phyloP scores from a whole-genome alignment of 2,113 vertebrate species.

The Ginglymostoma cirratum region DNA sequence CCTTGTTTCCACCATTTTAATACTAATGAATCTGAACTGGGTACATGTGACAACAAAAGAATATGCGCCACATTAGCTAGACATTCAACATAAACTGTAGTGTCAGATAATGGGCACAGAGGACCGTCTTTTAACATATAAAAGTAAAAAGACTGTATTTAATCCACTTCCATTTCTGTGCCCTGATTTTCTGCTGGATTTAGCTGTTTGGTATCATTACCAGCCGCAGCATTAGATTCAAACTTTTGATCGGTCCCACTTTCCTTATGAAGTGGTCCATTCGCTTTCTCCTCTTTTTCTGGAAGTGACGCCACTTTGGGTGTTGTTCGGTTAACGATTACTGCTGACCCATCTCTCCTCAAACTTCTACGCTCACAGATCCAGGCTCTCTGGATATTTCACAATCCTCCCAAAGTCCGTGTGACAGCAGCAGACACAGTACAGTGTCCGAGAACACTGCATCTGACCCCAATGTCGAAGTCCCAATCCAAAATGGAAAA shows the following conservation, averaged over 20 bases:
- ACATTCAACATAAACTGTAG: constrained; percentile 14
- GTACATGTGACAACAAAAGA: constrained; percentile 23
- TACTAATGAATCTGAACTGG: constrained; percentile 21
- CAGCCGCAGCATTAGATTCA: constrained; percentile 51
- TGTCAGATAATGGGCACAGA: background rate
- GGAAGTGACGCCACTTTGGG: constrained; percentile 65
- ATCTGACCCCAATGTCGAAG: too few relatives aligned
- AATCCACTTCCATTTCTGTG: constrained; percentile 89
- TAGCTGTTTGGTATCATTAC: constrained; percentile 58
- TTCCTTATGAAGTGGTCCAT: constrained; percentile 67
- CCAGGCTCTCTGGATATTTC: too few relatives aligned
- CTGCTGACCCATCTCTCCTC: too few relatives aligned
- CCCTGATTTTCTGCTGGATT: constrained; percentile 40
- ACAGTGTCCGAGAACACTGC: too few relatives aligned
- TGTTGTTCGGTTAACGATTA: constrained; percentile 72
- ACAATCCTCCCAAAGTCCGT: too few relatives aligned
- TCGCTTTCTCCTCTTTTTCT: constrained; percentile 67
- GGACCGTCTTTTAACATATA: background rate
- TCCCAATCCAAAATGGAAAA: background rate
- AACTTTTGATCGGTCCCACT: constrained; percentile 58
- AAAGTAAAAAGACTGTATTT: constrained; percentile 47
- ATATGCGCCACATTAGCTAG: constrained; percentile 8
- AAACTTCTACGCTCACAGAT: too few relatives aligned
- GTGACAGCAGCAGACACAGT: background rate
- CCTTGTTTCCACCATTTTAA: constrained; percentile 25